Evolutionary conservation across 2,797 vertebrate genomes (phyloP).

Genomic region (Chloroceryle inda): DNA sequence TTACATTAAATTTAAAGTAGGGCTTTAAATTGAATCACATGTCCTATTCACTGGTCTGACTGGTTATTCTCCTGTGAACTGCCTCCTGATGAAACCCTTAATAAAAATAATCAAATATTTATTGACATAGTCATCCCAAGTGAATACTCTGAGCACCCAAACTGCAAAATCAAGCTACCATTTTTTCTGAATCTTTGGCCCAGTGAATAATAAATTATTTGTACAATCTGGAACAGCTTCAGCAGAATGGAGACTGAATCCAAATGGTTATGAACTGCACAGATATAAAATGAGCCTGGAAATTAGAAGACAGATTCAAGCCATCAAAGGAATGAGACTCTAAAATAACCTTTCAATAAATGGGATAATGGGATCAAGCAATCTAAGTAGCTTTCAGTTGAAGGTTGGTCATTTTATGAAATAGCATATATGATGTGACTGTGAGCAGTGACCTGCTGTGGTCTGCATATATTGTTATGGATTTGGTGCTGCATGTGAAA

Average conservation of each 20-base stretch:
- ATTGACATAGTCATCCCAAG: neutral
- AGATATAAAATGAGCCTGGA: constrained; percentile 45
- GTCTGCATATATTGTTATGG: neutral
- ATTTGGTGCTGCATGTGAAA: neutral
- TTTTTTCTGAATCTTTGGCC: constrained; percentile 37
- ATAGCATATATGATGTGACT: neutral
- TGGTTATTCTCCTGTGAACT: neutral
- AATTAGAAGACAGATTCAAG: constrained; percentile 49
- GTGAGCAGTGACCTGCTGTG: neutral
- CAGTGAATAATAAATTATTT: constrained; percentile 26
- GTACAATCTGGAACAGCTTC: constrained; percentile 13
- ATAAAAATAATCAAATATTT: constrained; percentile 39
- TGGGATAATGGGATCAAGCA: constrained; percentile 36
- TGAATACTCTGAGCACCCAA: neutral
- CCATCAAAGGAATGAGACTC: constrained; percentile 49
- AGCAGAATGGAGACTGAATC: constrained; percentile 4
- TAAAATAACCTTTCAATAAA: constrained; percentile 59
- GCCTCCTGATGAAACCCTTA: neutral
- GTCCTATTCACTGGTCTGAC: neutral
- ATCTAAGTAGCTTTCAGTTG: constrained; percentile 24
- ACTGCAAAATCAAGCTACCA: neutral
- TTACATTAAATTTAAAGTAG: neutral
- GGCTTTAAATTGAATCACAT: neutral
- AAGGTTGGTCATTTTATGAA: constrained; percentile 48
- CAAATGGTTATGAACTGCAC: constrained; percentile 14